Base-by-base conservation (phyloP, 2,888 invertebrate species). In the Dasypolia templi region DNA sequence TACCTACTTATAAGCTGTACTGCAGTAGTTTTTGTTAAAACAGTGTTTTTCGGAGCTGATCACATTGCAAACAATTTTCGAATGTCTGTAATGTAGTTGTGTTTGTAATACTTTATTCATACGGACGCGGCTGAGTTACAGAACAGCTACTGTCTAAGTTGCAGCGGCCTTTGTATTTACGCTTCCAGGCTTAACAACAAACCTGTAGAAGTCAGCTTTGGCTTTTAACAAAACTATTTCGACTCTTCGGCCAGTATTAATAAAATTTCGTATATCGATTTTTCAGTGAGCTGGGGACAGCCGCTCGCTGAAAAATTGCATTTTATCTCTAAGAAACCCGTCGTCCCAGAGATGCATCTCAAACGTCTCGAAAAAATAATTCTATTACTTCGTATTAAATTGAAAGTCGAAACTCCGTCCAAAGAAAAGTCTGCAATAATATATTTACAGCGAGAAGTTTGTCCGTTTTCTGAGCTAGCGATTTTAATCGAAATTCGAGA, bases 401-500 rank as follows among this genome's bases (percentile, higher is more conserved):
- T 63, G 62, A 65, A 72, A 75, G 72, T 82, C 61, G 63, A 84
- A 82, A 72, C 74, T 86, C 58, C 46, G 44, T 75, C 70, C 73
- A 58, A 61, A 59, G 32, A 68, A 71, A 61, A 70, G 59, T 71
- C 71, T 56, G 71, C 82, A 86, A 82, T 75, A 81, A 87, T 84
- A 81, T 84, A 86, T 86, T 81, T 86, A 84, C 83, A 78, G 55
- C 64, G 67, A 42, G 64, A 87, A 86, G 77, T 86, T 87, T 59
- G 80, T 79, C 82, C 78, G 80, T 84, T 67, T 81, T 84, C 84
- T 81, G 44, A 82, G 86, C 87, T 65, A 86, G 84, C 72, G 81
- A 87, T 86, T 86, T 86, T 86, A 86, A 86, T 87, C 87, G 87
- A 86, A 86, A 72, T 86, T 87, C 75, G 59, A 77, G 77, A 74